Evolutionary conservation across 2,888 invertebrate genomes (phyloP), one percentile per base, ranked within the genome.

Genomic region (Agelastica alni): DNA sequence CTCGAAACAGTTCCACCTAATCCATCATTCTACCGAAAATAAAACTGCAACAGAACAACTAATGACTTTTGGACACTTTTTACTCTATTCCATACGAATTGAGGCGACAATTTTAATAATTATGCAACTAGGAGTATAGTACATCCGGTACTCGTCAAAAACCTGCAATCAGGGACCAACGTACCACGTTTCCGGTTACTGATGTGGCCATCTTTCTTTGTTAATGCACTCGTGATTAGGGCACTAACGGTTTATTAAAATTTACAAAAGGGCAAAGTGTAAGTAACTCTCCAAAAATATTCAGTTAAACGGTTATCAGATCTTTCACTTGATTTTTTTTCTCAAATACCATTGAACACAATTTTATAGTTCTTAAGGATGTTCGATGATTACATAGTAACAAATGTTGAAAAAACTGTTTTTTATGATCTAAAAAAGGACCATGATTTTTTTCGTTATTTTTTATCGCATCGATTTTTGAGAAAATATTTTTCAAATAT

Each of bases 31-130:
- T 39, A n/a, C 20, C 18, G 37, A 39, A 39, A 39, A 39, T 37
- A 39, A 39, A 17, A 17, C 4, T 18, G 12, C n/a, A 12, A 9
- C 18, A 37, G n/a, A 37, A 37, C 20, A 20, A 32, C 45, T 46
- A 46, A 46, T 47, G 51, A 49, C 28, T 42, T 49, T 42, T 41
- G 32, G 37, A 44, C 45, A 49, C 42, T 54, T 53, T 59, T 58
- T 52, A 34, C 36, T 56, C 49, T 51, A 60, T 59, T 58, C 37
- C 53, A n/a, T 49, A 41, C 31, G 30, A 47, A 60, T 57, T 37
- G 54, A 48, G 43, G 36, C 52, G 62, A 58, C 62, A 65, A 56
- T 51, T 56, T 52, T 59, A 51, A 56, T 63, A 65, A 65, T 65
- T 63, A 64, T 51, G 57, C 44, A 56, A 51, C 46, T 42, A 53